Base-by-base conservation (phyloP, 2,797 vertebrate genomes). In the Catamblyrhynchus diadema region DNA sequence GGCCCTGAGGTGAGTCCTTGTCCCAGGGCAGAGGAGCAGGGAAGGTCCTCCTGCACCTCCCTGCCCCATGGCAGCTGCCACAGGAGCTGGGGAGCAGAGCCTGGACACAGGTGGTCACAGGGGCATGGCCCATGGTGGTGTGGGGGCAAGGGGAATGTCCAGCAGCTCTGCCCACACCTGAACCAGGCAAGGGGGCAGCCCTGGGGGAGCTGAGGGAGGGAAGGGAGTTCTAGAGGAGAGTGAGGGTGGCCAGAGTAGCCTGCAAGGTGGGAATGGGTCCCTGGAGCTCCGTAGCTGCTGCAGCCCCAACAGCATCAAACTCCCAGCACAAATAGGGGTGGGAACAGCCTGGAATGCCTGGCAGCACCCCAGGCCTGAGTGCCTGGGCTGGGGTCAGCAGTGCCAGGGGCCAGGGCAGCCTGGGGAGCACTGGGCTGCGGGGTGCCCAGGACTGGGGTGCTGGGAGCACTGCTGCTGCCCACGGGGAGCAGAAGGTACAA, bases 281-380 rank as follows among this genome's bases (percentile, higher is more conserved):
- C 54, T 9, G 48, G 44, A 45, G 64, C 51, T 24, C 24, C 69
- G 12, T 25, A 13, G 19, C 27, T 18, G 28, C 69, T n/a, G 7
- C 21, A 28, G 24, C 41, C 81, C 33, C 2, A 3, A 7, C 0
- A 8, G 47, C n/a, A 22, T 10, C 7, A 4, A 4, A 2, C 12
- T 28, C 25, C 27, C 44, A 9, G 67, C 4, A 3, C 47, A 21
- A 8, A 23, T 7, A 8, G 20, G 47, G 66, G 5, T 1, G 12
- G 59, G 37, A 57, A 10, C 2, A 7, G 69, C 45, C 64, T 6
- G 54, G 9, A 15, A 35, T 4, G 14, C 17, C 42, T 10, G 19
- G 7, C 2, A 5, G 13, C 21, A 2, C 3, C 8, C 2, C 2
- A 2, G 33, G 9, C 3, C 54, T 3, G 11, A 20, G n/a, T 10